A percentile compares a stretch with the other conserved stretches of the same genome.
Conservation (phyloP, 2,797 vertebrate species). For the Knipowitschia caucasica region DNA sequence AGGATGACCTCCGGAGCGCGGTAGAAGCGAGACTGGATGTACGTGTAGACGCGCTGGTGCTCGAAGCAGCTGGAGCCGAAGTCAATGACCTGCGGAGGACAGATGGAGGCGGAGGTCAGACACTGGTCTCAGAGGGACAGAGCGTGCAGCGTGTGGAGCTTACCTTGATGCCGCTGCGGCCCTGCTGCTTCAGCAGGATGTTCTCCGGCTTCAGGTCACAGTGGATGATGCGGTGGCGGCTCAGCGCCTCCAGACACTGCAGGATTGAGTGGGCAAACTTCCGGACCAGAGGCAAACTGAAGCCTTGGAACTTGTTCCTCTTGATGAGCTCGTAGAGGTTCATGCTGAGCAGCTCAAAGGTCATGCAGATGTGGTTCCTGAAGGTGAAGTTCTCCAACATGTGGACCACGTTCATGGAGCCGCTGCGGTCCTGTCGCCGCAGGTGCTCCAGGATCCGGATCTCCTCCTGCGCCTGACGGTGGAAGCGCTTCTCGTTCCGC, state of each 20-base stretch:
- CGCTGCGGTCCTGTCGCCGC: constrained; percentile 95
- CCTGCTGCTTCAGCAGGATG: constrained; percentile 97
- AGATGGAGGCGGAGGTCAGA: background rate
- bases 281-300: constrained; percentile 95
- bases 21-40: constrained; percentile 98
- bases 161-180: constrained; percentile 94
- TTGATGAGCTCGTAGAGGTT: constrained; percentile 99
- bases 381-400: constrained; percentile 99
- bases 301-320: constrained; percentile 99
- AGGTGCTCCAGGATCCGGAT: constrained; percentile 97
- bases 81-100: constrained; percentile 86
- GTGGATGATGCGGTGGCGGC: constrained; percentile 98
- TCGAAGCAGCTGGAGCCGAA: constrained; percentile 98
- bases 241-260: constrained; percentile 95
- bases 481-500: constrained; percentile 97
- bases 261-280: constrained; percentile 98
- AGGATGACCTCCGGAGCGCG: constrained; percentile 97
- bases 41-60: constrained; percentile 98
- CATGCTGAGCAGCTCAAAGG: constrained; percentile 98
- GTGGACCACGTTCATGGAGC: constrained; percentile 97
- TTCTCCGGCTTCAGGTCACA: constrained; percentile 99
- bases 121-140: background rate
- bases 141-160: background rate
- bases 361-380: constrained; percentile 99
- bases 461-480: constrained; percentile 97